Percentiles rank a stretch among this genome's conserved stretches.
Evolutionary conservation across 2,113 vertebrate species (phyloP).

Genomic region (Camelus dromedarius): DNA sequence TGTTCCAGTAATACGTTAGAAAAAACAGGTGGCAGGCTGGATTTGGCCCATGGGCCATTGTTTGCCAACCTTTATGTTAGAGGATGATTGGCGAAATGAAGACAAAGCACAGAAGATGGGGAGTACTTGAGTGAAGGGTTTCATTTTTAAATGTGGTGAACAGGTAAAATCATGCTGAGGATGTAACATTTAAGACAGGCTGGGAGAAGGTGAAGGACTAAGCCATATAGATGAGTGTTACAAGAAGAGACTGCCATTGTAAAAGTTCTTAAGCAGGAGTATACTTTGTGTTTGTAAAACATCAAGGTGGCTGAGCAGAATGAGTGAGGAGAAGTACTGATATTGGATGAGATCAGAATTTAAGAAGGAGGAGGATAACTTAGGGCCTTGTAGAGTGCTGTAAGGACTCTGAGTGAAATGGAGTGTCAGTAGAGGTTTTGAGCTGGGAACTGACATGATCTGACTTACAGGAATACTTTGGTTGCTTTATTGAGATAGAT

Average conservation of each 20-base stretch:
- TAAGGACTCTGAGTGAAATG: background rate
- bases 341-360: background rate
- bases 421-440: background rate
- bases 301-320: background rate
- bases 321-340: background rate
- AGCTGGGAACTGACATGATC: background rate
- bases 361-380: background rate
- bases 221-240: background rate
- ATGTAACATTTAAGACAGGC: background rate
- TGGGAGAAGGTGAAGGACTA: background rate
- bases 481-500: background rate
- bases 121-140: background rate
- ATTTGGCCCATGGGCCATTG: background rate
- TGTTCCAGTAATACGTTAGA: background rate
- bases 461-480: background rate
- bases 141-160: background rate
- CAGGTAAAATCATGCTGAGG: background rate
- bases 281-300: background rate
- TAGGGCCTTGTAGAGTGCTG: background rate
- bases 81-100: background rate
- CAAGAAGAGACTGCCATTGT: background rate
- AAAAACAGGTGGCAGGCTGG: background rate
- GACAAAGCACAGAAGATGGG: background rate
- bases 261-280: background rate
- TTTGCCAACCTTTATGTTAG: background rate